Conservation (phyloP, 1,140 invertebrate genomes). For the Panonychus citri region DNA sequence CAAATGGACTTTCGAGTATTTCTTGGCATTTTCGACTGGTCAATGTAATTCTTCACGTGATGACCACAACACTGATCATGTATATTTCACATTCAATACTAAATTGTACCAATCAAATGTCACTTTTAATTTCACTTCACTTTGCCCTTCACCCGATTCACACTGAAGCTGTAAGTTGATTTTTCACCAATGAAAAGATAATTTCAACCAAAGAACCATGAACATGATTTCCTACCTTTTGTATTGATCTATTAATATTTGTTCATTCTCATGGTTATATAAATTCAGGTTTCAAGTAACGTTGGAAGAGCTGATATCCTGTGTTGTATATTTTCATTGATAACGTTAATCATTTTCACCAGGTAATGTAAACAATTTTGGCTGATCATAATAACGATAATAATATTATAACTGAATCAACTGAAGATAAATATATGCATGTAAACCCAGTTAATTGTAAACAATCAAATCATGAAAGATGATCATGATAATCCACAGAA, state of each 20-base stretch:
- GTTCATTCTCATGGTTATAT: no score
- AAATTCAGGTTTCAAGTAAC: conserved; percentile 28
- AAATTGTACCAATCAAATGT: conserved; percentile 5
- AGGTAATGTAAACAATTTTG: no score
- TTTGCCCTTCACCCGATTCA: conserved; percentile 32
- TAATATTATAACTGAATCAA: no score
- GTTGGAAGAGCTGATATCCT: conserved; percentile 29
- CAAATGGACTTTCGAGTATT: neutral
- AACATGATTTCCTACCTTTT: no score
- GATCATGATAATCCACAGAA: no score
- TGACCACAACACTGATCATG: conserved; percentile 10
- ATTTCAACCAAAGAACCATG: no score
- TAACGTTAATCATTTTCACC: conserved; percentile 19
- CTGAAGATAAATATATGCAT: no score
- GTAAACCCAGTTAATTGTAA: no score
- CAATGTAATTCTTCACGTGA: conserved; percentile 24
- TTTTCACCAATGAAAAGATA: no score
- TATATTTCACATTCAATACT: conserved; percentile 5
- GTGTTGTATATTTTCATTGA: conserved; percentile 25
- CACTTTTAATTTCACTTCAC: conserved; percentile 22
- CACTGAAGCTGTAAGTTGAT: conserved; percentile 30
- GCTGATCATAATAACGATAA: no score
- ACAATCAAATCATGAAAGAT: no score
- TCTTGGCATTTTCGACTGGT: conserved; percentile 24
- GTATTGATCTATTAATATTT: no score